Evolutionary conservation across 2,113 vertebrate species (phyloP).

Genomic region (Oplegnathus fasciatus): DNA sequence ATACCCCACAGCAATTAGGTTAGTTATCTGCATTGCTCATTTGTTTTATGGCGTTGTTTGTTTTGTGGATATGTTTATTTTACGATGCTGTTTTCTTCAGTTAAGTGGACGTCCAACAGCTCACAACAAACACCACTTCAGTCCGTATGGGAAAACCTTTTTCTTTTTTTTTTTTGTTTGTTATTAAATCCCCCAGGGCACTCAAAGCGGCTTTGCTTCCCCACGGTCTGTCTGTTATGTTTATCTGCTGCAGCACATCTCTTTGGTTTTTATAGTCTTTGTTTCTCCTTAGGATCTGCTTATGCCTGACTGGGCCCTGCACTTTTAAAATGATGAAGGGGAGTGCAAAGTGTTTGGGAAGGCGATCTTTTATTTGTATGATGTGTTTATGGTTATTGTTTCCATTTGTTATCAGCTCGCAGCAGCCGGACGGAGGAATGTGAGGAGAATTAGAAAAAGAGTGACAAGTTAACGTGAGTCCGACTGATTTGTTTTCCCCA

Average conservation of each 20-base stretch:
- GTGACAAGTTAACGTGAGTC: constrained; percentile 32
- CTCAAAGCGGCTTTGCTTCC: constrained; percentile 53
- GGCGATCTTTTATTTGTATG: constrained; percentile 59
- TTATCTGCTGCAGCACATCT: constrained; percentile 71
- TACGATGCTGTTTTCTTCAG: constrained; percentile 52
- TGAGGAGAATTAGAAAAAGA: constrained; percentile 24
- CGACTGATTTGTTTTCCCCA: constrained; percentile 33
- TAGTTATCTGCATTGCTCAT: constrained; percentile 43
- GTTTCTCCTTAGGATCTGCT: constrained; percentile 61
- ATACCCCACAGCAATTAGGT: constrained; percentile 26
- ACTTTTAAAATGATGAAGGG: constrained; percentile 66
- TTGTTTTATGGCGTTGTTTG: constrained; percentile 59
- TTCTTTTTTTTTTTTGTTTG: constrained; percentile 5
- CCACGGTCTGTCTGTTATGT: constrained; percentile 41
- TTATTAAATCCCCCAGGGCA: constrained; percentile 38
- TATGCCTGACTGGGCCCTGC: constrained; percentile 34
- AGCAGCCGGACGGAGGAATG: constrained; percentile 46
- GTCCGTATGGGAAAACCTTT: constrained; percentile 34
- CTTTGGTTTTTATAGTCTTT: constrained; percentile 59
- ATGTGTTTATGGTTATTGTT: constrained; percentile 68
- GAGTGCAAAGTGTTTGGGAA: constrained; percentile 27
- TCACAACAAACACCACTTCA: constrained; percentile 38
- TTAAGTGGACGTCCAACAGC: constrained; percentile 53
- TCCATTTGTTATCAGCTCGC: constrained; percentile 56
- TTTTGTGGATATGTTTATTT: constrained; percentile 57